phyloP scores from a whole-genome alignment of 2,797 vertebrate species.

The Anabas testudineus region DNA sequence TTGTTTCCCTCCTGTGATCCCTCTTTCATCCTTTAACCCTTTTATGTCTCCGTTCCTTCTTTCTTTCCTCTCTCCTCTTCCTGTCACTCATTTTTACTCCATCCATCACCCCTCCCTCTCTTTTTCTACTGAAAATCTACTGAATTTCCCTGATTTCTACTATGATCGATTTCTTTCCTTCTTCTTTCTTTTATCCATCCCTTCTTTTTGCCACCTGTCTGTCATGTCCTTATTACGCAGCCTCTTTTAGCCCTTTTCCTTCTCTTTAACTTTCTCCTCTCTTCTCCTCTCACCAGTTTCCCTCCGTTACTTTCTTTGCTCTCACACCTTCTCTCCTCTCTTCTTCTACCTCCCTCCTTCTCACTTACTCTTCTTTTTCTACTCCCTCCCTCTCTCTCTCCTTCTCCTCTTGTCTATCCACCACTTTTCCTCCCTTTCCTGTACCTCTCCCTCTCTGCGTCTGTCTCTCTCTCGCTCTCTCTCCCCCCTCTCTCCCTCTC shows the following conservation, averaged over 20 bases:
- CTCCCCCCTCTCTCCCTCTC: slow-evolving; percentile 25
- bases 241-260: no score
- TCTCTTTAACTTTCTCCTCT: background rate
- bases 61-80: background rate
- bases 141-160: no score
- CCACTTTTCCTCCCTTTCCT: slow-evolving; percentile 21
- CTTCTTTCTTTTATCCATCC: no score
- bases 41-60: background rate
- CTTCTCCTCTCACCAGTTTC: background rate
- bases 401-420: background rate
- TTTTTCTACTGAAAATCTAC: background rate
- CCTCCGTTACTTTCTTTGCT: background rate
- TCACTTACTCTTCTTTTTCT: background rate
- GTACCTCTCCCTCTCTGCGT: slow-evolving; percentile 26
- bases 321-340: background rate
- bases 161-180: background rate
- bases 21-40: background rate
- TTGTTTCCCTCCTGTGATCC: background rate
- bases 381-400: background rate
- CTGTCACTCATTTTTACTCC: background rate
- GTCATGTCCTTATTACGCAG: no score
- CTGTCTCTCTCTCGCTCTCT: slow-evolving; percentile 28
- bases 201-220: no score
- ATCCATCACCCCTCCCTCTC: background rate
- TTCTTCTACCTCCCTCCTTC: background rate